Evolutionary conservation across 2,888 invertebrate species (phyloP).

Genomic region (Cremastinae sp.): DNA sequence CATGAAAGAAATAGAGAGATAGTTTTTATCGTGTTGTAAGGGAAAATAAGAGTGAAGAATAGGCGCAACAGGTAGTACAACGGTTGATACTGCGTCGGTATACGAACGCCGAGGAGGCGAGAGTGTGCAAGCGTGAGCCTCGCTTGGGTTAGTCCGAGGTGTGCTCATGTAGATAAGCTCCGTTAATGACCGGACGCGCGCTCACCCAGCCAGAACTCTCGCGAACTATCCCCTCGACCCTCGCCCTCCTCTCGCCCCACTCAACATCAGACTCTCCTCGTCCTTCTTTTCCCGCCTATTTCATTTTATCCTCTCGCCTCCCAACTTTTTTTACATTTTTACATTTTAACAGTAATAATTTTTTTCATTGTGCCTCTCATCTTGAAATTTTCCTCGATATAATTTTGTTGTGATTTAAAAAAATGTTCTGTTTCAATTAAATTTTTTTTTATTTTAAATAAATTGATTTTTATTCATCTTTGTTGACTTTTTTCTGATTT

Average conservation of each 20-base stretch:
- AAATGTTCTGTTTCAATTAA: no score
- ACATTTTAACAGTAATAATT: neutral
- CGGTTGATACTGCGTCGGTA: conserved; percentile 6
- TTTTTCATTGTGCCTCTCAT: no score
- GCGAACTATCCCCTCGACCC: conserved; percentile 73
- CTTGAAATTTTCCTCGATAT: no score
- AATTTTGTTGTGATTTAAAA: no score
- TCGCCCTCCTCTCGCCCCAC: conserved; percentile 55
- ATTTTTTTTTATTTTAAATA: no score
- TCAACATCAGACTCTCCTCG: conserved; percentile 51
- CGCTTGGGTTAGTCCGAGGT: conserved; percentile 78
- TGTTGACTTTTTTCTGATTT: neutral
- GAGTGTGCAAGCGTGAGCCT: conserved; percentile 66
- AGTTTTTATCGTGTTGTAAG: neutral
- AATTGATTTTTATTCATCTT: no score
- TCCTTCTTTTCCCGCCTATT: conserved; percentile 61
- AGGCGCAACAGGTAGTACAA: conserved; percentile 56
- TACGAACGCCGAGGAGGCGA: conserved; percentile 2
- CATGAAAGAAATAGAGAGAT: neutral
- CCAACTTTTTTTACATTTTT: conserved; percentile 19
- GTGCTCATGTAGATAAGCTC: conserved; percentile 81
- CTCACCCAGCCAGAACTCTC: conserved; percentile 80
- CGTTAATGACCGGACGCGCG: conserved; percentile 80
- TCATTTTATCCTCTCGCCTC: conserved; percentile 39
- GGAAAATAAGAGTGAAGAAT: conserved; percentile 15